These are phyloP conservation scores for Platyscapa corneri DNA, from an alignment of 1,140 invertebrate species.

Conservation along the genomic window DNA sequence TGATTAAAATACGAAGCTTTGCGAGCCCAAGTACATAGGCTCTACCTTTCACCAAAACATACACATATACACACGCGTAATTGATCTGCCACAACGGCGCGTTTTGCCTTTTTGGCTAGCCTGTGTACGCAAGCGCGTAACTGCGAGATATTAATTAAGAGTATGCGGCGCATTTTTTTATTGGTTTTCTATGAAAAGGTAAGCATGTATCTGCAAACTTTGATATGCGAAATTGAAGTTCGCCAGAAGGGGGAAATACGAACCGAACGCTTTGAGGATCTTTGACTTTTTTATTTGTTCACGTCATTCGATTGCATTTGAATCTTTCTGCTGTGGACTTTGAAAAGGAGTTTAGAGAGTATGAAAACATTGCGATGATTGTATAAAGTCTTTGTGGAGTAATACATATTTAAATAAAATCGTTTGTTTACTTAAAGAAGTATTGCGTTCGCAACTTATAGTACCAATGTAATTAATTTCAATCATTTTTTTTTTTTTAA, in stretches of 20 bases:
- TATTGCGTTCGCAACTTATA: too few relatives aligned
- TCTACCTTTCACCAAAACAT: neutral
- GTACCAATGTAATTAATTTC: too few relatives aligned
- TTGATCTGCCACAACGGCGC: too few relatives aligned
- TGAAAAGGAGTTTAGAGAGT: neutral
- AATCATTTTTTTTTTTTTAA: too few relatives aligned
- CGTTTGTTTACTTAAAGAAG: too few relatives aligned
- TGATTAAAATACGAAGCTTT: slow-evolving; percentile 47
- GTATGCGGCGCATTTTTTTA: neutral
- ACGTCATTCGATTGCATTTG: neutral
- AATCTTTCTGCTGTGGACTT: neutral
- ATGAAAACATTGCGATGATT: neutral
- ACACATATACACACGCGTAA: neutral
- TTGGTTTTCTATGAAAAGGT: neutral
- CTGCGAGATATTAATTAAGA: slow-evolving; percentile 47
- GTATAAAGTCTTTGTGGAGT: neutral
- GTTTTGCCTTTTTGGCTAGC: neutral
- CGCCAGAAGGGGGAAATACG: neutral
- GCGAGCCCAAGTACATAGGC: slow-evolving; percentile 7
- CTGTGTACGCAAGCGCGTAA: slow-evolving; percentile 7
- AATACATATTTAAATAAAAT: neutral
- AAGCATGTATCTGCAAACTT: neutral
- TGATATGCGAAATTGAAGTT: slow-evolving; percentile 8
- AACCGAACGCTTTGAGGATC: slow-evolving; percentile 8
- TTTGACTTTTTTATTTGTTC: slow-evolving; percentile 15